A percentile compares a stretch with the other conserved stretches of the same genome.
phyloP scores from a whole-genome alignment of 2,888 invertebrate genomes.

The Formica aserva region DNA sequence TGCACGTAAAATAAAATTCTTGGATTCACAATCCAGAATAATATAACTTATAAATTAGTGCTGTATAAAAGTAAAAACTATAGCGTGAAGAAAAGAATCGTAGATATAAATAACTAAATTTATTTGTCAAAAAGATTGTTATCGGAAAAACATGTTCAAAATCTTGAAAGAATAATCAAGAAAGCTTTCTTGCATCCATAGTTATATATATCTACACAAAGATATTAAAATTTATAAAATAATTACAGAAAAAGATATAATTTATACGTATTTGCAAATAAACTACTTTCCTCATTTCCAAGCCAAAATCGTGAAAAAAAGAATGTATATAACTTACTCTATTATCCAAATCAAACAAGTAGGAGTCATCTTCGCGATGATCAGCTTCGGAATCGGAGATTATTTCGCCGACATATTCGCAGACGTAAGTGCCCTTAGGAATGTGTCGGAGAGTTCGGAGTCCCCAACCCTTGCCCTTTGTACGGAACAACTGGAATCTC shows the following conservation, averaged over 20 bases:
- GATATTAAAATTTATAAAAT: conserved; percentile 15
- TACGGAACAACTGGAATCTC: conserved; percentile 91
- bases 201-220: background rate
- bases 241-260: background rate
- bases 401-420: conserved; percentile 96
- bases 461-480: conserved; percentile 93
- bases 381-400: conserved; percentile 94
- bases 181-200: background rate
- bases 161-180: background rate
- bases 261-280: background rate
- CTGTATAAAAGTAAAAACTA: background rate
- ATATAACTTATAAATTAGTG: background rate
- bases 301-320: background rate
- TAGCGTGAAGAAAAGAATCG: background rate
- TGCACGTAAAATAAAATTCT: conserved; percentile 62
- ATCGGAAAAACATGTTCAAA: background rate
- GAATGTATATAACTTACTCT: conserved; percentile 86
- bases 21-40: background rate
- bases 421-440: conserved; percentile 92
- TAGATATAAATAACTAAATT: background rate
- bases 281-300: background rate
- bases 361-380: conserved; percentile 94
- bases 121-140: background rate
- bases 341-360: conserved; percentile 95
- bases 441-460: conserved; percentile 91